Evolutionary conservation across 2,113 vertebrate genomes (phyloP).

Genomic region (Opisthocomus hoazin): DNA sequence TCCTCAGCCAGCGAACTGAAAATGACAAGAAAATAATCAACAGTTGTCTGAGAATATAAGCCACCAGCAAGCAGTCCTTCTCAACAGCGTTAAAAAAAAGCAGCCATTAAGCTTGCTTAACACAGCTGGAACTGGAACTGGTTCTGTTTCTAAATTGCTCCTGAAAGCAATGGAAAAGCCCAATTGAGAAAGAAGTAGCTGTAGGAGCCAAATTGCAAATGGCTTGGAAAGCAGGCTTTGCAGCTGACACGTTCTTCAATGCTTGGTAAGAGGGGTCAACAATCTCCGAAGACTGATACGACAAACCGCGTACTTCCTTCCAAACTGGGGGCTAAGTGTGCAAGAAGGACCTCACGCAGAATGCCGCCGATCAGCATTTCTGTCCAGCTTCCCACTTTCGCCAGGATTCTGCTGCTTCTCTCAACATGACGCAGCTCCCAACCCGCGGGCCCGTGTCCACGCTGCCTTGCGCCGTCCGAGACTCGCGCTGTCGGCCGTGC

Average conservation of each 20-base stretch:
- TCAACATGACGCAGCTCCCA: neutral
- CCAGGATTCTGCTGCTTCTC: neutral
- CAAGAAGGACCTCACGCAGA: neutral
- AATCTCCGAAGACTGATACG: neutral
- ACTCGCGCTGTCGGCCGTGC: no score
- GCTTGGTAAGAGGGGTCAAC: neutral
- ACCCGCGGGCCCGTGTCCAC: fast-evolving
- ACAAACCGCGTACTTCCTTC: neutral
- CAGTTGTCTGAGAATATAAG: slow-evolving; percentile 4
- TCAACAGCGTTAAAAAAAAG: neutral
- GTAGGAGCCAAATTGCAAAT: slow-evolving; percentile 25
- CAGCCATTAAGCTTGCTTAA: slow-evolving; percentile 10
- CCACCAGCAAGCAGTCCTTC: neutral
- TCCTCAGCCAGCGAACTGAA: neutral
- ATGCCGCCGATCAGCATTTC: neutral
- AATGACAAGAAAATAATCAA: slow-evolving; percentile 39
- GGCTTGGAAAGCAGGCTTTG: neutral
- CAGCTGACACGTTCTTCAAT: neutral
- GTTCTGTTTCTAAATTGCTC: neutral
- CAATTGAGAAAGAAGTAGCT: neutral
- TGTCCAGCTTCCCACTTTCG: neutral
- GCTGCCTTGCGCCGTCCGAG: neutral
- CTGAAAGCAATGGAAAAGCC: neutral
- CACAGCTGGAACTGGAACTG: slow-evolving; percentile 44
- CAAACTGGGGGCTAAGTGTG: neutral